Base-by-base conservation (phyloP, 2,888 invertebrate species). In the Crocallis elinguaria region DNA sequence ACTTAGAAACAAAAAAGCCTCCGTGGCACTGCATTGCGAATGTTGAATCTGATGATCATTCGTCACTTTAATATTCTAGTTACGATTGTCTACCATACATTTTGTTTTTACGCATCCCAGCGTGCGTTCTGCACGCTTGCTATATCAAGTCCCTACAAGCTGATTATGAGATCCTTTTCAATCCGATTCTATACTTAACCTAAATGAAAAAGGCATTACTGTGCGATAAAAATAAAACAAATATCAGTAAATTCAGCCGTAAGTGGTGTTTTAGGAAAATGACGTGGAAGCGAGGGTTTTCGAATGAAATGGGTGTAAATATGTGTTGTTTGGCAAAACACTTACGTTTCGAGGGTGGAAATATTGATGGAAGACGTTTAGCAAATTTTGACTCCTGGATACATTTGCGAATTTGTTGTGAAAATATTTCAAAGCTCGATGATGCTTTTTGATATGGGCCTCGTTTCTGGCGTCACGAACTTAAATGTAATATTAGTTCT, bases 211-310 rank as follows among this genome's bases (percentile, higher is more conserved):
- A 39, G 5, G 6, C 19, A 21, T 42, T 12, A 43, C 43, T 7
- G 11, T 16, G 33, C 17, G 9, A 9, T 42, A 43, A 29, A 43
- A 14, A 43, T 50, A 25, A 37, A 43, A 41, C 41, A 12, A 39
- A 36, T 42, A 30, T 43, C 42, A 12, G 11, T 9, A 50, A 17
- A 43, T 45, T 37, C 32, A 7, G 23, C 21, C 19, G 33, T 50
- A 42, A 46, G 37, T 38, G 52, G 37, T 54, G 57, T 58, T 61
- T 58, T 51, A 57, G 52, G 59, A 37, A 59, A 59, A 59, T 57
- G 54, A 52, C 27, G 46, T 37, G 44, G 51, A 56, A 59, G 38
- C 49, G 42, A 39, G 36, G 35, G 42, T 32, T 39, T 49, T 33
- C 17, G 8, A 35, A 37, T 38, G 19, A 25, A 44, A 35, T 41